A percentile compares a stretch with the other conserved stretches of the same genome.
phyloP scores from a whole-genome alignment of 2,888 invertebrate genomes.

The Sphaeridia pumilis region DNA sequence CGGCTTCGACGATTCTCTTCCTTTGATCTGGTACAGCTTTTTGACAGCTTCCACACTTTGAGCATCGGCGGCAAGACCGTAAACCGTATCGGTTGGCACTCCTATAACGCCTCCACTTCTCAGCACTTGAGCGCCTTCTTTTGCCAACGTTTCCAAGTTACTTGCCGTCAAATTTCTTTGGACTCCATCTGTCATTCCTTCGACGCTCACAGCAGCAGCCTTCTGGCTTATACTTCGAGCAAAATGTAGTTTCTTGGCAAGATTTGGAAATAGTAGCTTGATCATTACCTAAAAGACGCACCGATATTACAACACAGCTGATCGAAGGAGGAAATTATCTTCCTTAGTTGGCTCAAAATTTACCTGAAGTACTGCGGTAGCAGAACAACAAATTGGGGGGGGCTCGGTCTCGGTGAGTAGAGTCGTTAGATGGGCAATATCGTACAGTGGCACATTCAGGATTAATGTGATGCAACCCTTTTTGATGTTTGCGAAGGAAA shows the following conservation, averaged over 20 bases:
- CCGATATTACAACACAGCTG: too few species aligned
- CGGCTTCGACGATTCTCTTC: constrained; percentile 68
- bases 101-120: constrained; percentile 52
- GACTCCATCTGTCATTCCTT: constrained; percentile 9
- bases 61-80: constrained; percentile 82
- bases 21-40: constrained; percentile 75
- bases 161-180: background rate
- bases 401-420: too few species aligned
- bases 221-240: too few species aligned
- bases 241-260: background rate
- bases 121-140: constrained; percentile 25
- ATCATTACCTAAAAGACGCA: constrained; percentile 1
- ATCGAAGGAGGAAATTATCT: too few species aligned
- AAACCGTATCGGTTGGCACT: constrained; percentile 94
- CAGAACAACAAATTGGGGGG: too few species aligned
- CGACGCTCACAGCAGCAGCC: background rate
- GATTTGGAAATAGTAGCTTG: background rate
- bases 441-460: too few species aligned
- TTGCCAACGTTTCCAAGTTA: constrained; percentile 15
- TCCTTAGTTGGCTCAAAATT: too few species aligned
- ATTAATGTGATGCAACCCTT: too few species aligned
- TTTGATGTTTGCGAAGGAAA: too few species aligned
- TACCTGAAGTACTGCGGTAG: too few species aligned
- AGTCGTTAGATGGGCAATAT: too few species aligned
- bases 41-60: constrained; percentile 64